Evolutionary conservation across 1,140 invertebrate genomes (phyloP), one percentile per base, ranked within the genome.

Genomic region (Scaptomyza pallida): DNA sequence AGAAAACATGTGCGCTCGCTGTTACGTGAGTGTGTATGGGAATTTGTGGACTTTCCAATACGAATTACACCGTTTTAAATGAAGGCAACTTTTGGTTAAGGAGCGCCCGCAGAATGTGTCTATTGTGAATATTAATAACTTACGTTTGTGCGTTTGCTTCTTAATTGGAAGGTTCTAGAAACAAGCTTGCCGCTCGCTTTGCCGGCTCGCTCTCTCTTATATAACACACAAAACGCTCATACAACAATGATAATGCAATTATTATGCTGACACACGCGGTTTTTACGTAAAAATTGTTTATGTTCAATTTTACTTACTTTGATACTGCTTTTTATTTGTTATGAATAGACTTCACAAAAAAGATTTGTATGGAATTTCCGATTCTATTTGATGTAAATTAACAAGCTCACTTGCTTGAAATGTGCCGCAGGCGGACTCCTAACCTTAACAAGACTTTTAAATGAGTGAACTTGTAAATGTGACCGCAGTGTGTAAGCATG

Each of bases 371-470:
- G 48, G 45, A 51, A 61, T 30, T 79, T 63, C 71, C 64, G 64
- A 75, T 47, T 78, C 37, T 55, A 64, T 61, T 75, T 67, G 79
- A 71, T 72, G 65, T 83, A 60, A 82, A 82, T 74, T 75, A 73
- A 83, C 71, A 77, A 60, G 72, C 57, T 71, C 74, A 82, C 78
- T 81, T 73, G 68, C 74, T 73, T 51, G 54, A 69, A 78, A 73
- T 76, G 69, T 78, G 78, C 72, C 65, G 73, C 55, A 60, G 56
- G 51, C 61, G 67, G 75, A 69, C 65, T 71, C 63, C 59, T 79
- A 78, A 78, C 76, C 69, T 72, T 67, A 51, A 57, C 52, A 71
- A 65, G 51, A 63, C 67, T 50, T 63, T 48, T 63, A 17, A 70
- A 70, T 43, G 67, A 70, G 67, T 70, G 51, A 70, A 10, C 8